Evolutionary conservation across 2,888 invertebrate genomes (phyloP), one percentile per base, ranked within the genome.

Genomic region (Timema podura): DNA sequence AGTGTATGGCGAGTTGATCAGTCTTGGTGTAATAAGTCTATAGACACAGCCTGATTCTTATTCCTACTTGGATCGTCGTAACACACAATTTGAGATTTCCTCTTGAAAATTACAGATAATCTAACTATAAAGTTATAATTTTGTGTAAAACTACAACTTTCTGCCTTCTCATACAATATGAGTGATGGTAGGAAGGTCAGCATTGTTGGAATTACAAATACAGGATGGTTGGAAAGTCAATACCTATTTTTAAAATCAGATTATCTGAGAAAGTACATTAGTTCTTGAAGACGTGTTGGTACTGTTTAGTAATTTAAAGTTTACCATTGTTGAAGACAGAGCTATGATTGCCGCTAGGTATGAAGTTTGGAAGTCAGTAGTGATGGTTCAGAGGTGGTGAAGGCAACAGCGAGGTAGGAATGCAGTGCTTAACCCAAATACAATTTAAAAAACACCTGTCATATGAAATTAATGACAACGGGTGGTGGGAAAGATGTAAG

Each of bases 311-410:
- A 51, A 51, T 51, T 11, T 51, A n/a, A 51, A n/a, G 51, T 51
- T 51, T 51, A 1, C 11, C 51, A n/a, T 51, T n/a, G 51, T 51
- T 13, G 51, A 51, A 51, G 3, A 51, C 51, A 51, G 51, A 51
- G 51, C 51, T 51, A 51, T 13, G 51, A 51, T n/a, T 51, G 11
- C 51, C 51, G 51, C 51, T n/a, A 51, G 51, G 51, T 51, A 51
- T 2, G 51, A 51, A 1, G 3, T 51, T 51, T 51, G 51, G 51
- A 51, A n/a, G 51, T 51, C 3, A n/a, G 51, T 51, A 51, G 11
- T 51, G 51, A 2, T 13, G n/a, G 51, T n/a, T 11, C 51, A 3
- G 51, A 51, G 51, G n/a, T 3, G 51, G 51, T 51, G 51, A n/a
- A 51, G 51, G 1, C n/a, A 51, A 51, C 1, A 51, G n/a, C 51